Base-by-base conservation (phyloP, 2,888 invertebrate species). In the Panorpa germanica region DNA sequence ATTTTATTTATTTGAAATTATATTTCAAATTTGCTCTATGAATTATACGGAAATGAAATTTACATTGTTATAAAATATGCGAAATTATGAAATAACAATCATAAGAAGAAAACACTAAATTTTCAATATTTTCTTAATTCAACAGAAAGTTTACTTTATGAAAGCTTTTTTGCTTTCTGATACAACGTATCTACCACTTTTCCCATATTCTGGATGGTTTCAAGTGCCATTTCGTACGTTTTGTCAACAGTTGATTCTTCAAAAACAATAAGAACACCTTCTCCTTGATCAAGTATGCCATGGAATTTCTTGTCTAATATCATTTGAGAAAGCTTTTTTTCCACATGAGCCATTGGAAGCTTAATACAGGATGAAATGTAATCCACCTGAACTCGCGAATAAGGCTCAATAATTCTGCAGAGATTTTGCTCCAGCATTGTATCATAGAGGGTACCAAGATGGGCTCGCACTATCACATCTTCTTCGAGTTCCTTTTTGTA, bases 251-350 rank as follows among this genome's bases (percentile, higher is more conserved):
- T 73, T 34, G 81, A 77, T 50, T 91, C 88, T 52, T 98, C 96
- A 55, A 95, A 98, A 22, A 99, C 88, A 46, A 98, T 88, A 38
- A 99, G 62, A 30, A 98, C 91, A 36, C 96, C 96, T 55, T 86
- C 88, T 35, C 95, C 96, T 59, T 99, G 98, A 60, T 99, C 96
- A 41, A 99, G 65, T 42, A 96, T 96, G 13, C 96, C 95, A 58
- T 78, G 72, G 42, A 98, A 76, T 57, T 96, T 98, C 48, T 90
- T 88, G 57, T 99, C 98, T 52, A 99, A 62, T 50, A 99, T 98
- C 98, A 99, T 99, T 59, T 98, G 98, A 28, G 96, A 96, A 34
- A 99, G 61, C 58, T 99, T 99, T 60, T 93, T 91, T 57, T 99
- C 98, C 30, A 99, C 96, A 59, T 80, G 70, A 26, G 77, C 61